These are phyloP conservation scores for Oligia fasciuncula DNA, from an alignment of 2,888 invertebrate genomes.

Conservation along the genomic window DNA sequence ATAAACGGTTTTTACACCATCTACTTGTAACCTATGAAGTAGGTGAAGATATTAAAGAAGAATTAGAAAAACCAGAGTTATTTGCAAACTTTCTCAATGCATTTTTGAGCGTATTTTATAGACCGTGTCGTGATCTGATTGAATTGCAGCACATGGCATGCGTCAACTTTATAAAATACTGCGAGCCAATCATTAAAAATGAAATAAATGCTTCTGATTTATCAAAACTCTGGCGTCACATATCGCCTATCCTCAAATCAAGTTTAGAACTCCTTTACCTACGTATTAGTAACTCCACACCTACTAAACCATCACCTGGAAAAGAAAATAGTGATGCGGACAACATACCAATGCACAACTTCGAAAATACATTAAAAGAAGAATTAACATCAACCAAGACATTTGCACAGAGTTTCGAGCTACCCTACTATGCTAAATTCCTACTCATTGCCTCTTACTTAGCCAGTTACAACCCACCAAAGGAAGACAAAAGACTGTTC, in stretches of 20 bases:
- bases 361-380: constrained; percentile 83
- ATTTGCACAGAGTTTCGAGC: constrained; percentile 92
- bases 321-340: constrained; percentile 79
- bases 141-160: constrained; percentile 95
- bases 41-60: constrained; percentile 73
- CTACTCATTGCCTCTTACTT: constrained; percentile 97
- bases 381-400: constrained; percentile 87
- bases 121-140: constrained; percentile 95
- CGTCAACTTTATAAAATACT: constrained; percentile 93
- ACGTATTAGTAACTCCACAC: constrained; percentile 87
- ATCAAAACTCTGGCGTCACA: constrained; percentile 94
- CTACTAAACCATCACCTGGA: constrained; percentile 73
- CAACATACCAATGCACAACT: constrained; percentile 69
- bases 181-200: constrained; percentile 93
- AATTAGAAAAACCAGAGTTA: constrained; percentile 88
- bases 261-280: constrained; percentile 95
- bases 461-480: constrained; percentile 97
- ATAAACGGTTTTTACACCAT: constrained; percentile 79
- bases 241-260: constrained; percentile 93
- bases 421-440: constrained; percentile 97
- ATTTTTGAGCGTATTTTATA: constrained; percentile 95
- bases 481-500: constrained; percentile 96
- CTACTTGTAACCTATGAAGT: constrained; percentile 76
- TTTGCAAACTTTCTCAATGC: constrained; percentile 95
- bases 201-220: constrained; percentile 91